Conservation (phyloP, 2,113 vertebrate species). For the Brachyhypopomus occidentalis region DNA sequence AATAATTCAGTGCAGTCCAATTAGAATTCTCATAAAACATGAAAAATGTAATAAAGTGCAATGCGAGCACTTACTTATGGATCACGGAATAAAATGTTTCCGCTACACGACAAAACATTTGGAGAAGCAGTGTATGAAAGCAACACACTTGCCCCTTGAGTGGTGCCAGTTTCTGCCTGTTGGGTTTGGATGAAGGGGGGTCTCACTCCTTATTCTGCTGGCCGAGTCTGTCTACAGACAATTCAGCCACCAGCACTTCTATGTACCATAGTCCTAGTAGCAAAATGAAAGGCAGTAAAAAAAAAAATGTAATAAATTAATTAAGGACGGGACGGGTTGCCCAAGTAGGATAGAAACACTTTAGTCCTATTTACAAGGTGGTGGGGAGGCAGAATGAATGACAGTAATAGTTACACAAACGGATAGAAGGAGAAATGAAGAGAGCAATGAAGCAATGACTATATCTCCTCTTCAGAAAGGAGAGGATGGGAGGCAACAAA, state of each 20-base stretch:
- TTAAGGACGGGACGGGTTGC: slow-evolving; percentile 41
- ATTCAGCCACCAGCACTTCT: slow-evolving; percentile 16
- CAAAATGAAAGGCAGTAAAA: slow-evolving; percentile 33
- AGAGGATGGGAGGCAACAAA: not conserved
- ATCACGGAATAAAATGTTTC: no score
- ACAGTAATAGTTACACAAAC: not conserved
- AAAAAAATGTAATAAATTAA: slow-evolving; percentile 5
- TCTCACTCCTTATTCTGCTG: not conserved
- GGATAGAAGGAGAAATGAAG: slow-evolving; percentile 2
- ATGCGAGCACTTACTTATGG: no score
- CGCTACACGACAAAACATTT: not conserved
- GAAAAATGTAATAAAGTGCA: no score
- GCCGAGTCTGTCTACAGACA: not conserved
- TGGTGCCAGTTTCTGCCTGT: no score
- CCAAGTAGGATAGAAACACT: slow-evolving; percentile 57
- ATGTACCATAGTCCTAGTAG: not conserved
- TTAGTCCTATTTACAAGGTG: slow-evolving; percentile 55
- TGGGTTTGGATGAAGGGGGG: no score
- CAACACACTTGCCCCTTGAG: no score
- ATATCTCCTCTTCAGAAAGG: not conserved
- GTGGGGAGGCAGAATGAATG: slow-evolving; percentile 43
- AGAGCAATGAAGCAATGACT: not conserved
- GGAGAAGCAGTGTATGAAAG: no score
- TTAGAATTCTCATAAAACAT: no score
- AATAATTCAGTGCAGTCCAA: no score